Conservation (phyloP, 2,888 invertebrate species). For the Augiades crinisus region DNA sequence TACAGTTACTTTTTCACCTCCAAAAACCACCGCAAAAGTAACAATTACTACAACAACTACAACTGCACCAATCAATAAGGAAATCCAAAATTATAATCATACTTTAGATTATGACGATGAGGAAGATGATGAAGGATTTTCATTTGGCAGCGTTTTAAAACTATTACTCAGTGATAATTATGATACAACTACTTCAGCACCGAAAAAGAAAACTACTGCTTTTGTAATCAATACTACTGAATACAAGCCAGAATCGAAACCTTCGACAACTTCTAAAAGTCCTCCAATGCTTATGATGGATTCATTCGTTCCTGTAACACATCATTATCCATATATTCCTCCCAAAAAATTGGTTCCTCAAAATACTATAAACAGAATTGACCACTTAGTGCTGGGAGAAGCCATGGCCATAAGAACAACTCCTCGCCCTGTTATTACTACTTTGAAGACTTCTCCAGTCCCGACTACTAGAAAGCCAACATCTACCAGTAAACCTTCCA, state of each 20-base stretch:
- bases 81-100: constrained; percentile 33
- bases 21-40: constrained; percentile 25
- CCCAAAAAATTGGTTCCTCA: constrained; percentile 45
- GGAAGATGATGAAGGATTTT: constrained; percentile 75
- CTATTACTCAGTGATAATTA: constrained; percentile 79
- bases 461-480: constrained; percentile 32
- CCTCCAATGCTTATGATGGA: constrained; percentile 38
- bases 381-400: constrained; percentile 69
- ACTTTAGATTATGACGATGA: constrained; percentile 63
- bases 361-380: constrained; percentile 62
- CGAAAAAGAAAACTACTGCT: constrained; percentile 32
- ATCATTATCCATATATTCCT: constrained; percentile 44
- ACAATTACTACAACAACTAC: constrained; percentile 30
- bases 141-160: constrained; percentile 83
- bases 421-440: constrained; percentile 40
- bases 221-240: background rate
- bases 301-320: constrained; percentile 55
- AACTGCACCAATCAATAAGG: background rate
- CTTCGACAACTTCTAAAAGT: constrained; percentile 30
- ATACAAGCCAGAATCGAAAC: constrained; percentile 24
- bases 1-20: constrained; percentile 19
- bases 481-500: constrained; percentile 32
- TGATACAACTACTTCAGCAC: constrained; percentile 51
- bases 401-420: constrained; percentile 63
- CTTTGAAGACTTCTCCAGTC: constrained; percentile 33